A percentile compares a stretch with the other conserved stretches of the same genome.
Evolutionary conservation across 1,140 invertebrate genomes (phyloP).

Genomic region (Panagrolaimus sp.): DNA sequence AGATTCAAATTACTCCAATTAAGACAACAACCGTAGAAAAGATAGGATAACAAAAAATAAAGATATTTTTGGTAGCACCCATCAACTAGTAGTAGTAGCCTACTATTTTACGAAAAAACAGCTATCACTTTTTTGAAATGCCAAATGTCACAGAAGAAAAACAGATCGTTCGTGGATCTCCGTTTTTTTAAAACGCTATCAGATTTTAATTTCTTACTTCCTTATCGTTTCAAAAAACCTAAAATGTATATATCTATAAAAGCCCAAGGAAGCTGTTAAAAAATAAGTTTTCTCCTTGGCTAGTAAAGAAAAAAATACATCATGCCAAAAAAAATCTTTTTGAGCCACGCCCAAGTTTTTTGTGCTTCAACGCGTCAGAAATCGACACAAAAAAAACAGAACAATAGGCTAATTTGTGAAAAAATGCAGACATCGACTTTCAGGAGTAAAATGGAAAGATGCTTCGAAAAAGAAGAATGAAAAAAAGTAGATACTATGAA

Average conservation of each 20-base stretch:
- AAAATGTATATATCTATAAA: not conserved
- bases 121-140: too few relatives aligned
- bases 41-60: too few relatives aligned
- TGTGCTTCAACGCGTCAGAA: conserved; percentile 5
- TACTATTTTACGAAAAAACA: too few relatives aligned
- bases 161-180: too few relatives aligned
- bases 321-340: not conserved
- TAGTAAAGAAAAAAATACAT: not conserved
- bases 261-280: not conserved
- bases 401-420: conserved; percentile 10
- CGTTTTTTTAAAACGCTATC: too few relatives aligned
- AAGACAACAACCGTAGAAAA: too few relatives aligned
- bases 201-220: not conserved
- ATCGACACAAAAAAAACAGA: conserved; percentile 1
- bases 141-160: too few relatives aligned
- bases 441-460: not conserved
- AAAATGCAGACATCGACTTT: not conserved
- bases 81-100: too few relatives aligned
- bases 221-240: not conserved
- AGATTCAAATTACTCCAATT: too few relatives aligned
- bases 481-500: not conserved
- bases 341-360: not conserved
- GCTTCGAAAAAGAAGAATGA: not conserved
- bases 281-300: conserved; percentile 4
- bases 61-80: too few relatives aligned